phyloP scores from a whole-genome alignment of 2,888 invertebrate genomes.

The Ecliptopera silaceata region DNA sequence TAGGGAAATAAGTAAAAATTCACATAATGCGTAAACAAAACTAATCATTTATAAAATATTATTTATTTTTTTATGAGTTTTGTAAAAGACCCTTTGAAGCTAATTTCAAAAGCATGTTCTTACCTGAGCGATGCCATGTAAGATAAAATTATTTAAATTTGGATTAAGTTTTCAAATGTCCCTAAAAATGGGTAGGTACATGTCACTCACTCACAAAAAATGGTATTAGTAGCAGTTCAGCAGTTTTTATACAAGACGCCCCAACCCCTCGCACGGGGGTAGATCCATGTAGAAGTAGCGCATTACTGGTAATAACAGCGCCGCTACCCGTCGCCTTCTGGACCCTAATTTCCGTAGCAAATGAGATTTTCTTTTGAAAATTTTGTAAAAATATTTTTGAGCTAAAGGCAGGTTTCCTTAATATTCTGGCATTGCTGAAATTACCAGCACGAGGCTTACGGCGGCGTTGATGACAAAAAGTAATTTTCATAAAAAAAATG shows the following conservation, averaged over 20 bases:
- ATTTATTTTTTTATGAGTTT: too few species aligned
- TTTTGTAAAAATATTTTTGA: conserved; percentile 21
- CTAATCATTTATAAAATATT: too few species aligned
- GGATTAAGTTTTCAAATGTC: background rate
- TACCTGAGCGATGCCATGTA: too few species aligned
- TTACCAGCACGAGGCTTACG: background rate
- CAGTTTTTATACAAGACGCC: conserved; percentile 1
- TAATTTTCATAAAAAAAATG: background rate
- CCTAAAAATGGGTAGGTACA: background rate
- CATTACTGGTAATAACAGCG: conserved; percentile 13
- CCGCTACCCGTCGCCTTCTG: conserved; percentile 17
- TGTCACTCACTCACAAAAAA: background rate
- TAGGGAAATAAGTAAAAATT: too few species aligned
- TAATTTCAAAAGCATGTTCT: too few species aligned
- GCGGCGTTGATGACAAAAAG: conserved; percentile 5
- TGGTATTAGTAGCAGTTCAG: conserved; percentile 5
- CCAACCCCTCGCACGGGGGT: conserved; percentile 4
- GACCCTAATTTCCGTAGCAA: conserved; percentile 17
- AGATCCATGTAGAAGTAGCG: conserved; percentile 21
- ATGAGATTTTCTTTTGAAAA: conserved; percentile 20
- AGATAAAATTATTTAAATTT: too few species aligned
- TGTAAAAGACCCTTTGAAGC: too few species aligned
- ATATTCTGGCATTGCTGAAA: conserved; percentile 9
- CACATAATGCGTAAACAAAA: too few species aligned
- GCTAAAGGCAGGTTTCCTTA: conserved; percentile 9